Evolutionary conservation across 92 coral and sea anemone species (phyloP), one percentile per base, ranked within the genome.

Genomic region (Chrysogorgia sp.): DNA sequence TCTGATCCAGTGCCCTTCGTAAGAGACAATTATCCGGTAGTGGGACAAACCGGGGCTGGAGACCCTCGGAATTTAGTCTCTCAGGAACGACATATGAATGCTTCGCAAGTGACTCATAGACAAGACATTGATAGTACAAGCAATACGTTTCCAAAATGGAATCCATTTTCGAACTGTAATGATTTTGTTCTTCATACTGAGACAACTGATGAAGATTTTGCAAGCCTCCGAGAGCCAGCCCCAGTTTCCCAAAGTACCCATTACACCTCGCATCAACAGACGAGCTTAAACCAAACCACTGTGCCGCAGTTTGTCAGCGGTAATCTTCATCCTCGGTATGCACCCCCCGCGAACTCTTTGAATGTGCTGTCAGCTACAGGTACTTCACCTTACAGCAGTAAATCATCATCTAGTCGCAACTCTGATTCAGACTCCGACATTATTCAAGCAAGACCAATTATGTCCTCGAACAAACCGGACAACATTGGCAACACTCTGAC

Each of bases 141-240:
- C 7, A 56, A 40, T 17, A 71, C 56, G 23, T 71, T 71, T 71
- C 78, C 78, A 52, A 71, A 71, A 53, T 71, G 78, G 78, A 71
- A 71, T 52, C 78, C 78, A 3, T 71, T 71, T 33, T 50, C 63
- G 25, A 23, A 15, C 63, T 47, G n/a, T 47, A 68, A 45, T 29
- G 78, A 71, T 31, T 71, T 71, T 32, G 78, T 71, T 29, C 26
- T 71, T 4, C 50, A 71, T 24, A 71, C 78, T 0, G 48, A 71
- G 34, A 71, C 78, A 9, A 71, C 78, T 30, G 78, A 71, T 40
- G 78, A 71, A 20, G 78, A 71, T 71, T 71, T 71, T 52, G 78
- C 78, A 1, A 71, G 63, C 29, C 53, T 71, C 40, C 52, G 78
- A 22, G 63, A 71, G 49, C 78, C 78, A 43, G n/a, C 76, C n/a